Evolutionary conservation across 1,140 invertebrate genomes (phyloP), one percentile per base, ranked within the genome.

Genomic region (Diachasmimorpha longicaudata): DNA sequence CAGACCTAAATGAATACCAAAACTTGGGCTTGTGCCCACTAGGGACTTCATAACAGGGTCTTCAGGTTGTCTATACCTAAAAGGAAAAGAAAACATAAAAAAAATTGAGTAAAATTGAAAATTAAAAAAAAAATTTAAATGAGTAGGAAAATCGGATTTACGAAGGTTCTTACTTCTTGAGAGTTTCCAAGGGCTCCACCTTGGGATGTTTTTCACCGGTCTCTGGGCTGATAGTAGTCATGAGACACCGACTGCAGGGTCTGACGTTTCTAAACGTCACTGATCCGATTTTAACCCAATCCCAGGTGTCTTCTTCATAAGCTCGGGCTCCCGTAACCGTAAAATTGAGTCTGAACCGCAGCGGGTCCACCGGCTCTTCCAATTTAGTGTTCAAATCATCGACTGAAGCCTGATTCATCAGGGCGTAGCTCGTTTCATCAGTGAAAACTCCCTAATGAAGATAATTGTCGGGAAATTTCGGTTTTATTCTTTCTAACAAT

Each of bases 301-400:
- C 90, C 93, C 93, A 94, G 14, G 88, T 85, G 76, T 94, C 93
- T 85, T 95, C 94, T 4, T 91, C 92, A 79, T 91, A 93, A 2
- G 92, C 81, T 25, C 87, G 77, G 0, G 91, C 85, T 1, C 93
- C 93, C 79, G 91, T 90, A 9, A 95, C 87, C 0, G 94, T 87
- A 72, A 95, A 92, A 84, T 94, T 95, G 0, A 92, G 90, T 52
- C 94, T 88, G 82, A 95, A 95, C 71, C 91, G 85, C 70, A 91
- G 79, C 6, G 90, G 74, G 14, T 89, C 85, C 0, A 93, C 89
- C 21, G 88, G 83, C 13, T 91, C 86, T 21, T 90, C 82, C 10
- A 93, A 69, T 72, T 90, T 87, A 13, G 75, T 85, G 82, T 93
- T 93, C 66, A 94, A 82, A 25, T 94, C 93, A 0, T 89, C 81